Evolutionary conservation across 2,797 vertebrate species (phyloP).

Genomic region (Odontamblyopus rebecca): DNA sequence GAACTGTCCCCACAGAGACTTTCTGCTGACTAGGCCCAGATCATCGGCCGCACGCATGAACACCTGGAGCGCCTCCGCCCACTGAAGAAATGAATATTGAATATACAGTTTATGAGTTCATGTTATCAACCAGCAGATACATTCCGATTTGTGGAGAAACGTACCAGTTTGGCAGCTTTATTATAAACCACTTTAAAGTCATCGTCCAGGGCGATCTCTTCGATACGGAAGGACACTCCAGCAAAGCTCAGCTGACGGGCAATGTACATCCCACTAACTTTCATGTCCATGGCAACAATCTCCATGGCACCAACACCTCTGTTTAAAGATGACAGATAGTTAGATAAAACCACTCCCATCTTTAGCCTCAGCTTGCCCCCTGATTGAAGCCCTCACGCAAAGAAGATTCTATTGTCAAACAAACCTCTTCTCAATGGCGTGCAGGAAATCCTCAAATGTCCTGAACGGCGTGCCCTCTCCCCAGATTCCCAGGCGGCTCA

Average conservation of each 20-base stretch:
- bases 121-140: background rate
- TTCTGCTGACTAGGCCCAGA: slow-evolving; percentile 90
- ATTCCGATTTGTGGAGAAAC: slow-evolving; percentile 24
- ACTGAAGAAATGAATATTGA: slow-evolving; percentile 72
- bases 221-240: slow-evolving; percentile 94
- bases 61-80: slow-evolving; percentile 89
- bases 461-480: slow-evolving; percentile 95
- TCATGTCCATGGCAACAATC: slow-evolving; percentile 99
- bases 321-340: slow-evolving; percentile 32
- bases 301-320: slow-evolving; percentile 99
- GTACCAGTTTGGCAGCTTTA: slow-evolving; percentile 93
- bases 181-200: slow-evolving; percentile 92
- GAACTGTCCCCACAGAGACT: slow-evolving; percentile 98
- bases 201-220: slow-evolving; percentile 91
- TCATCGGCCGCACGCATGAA: slow-evolving; percentile 92
- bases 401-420: slow-evolving; percentile 17
- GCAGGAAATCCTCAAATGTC: slow-evolving; percentile 94
- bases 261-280: slow-evolving; percentile 99
- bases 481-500: slow-evolving; percentile 99
- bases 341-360: slow-evolving; percentile 27
- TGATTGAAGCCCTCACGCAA: background rate
- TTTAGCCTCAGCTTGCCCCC: slow-evolving; percentile 1
- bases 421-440: slow-evolving; percentile 95
- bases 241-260: slow-evolving; percentile 98
- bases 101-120: background rate